Percentiles rank a stretch among this genome's conserved stretches.
Evolutionary conservation across 92 coral and sea anemone species (phyloP).

Genomic region (Heteractis magnifica): DNA sequence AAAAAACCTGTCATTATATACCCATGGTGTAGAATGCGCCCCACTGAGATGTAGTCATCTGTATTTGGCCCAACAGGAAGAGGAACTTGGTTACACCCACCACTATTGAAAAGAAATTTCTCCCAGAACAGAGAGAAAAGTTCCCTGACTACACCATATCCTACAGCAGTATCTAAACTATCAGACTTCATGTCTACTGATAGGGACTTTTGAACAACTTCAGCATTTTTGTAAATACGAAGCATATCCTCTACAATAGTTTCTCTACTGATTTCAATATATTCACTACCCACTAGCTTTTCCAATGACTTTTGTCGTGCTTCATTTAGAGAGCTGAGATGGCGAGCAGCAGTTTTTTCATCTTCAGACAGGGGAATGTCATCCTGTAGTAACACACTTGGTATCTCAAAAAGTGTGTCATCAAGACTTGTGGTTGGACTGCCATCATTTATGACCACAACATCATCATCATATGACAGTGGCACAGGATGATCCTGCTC

Average conservation of each 20-base stretch:
- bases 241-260: not conserved
- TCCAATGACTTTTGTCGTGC: not conserved
- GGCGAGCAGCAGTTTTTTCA: not conserved
- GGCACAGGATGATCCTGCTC: conserved; percentile 7
- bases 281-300: not conserved
- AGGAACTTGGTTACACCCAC: not conserved
- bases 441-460: conserved; percentile 8
- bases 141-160: not conserved
- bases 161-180: not conserved
- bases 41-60: not conserved
- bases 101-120: not conserved
- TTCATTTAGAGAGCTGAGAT: not conserved
- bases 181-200: not conserved
- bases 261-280: not conserved
- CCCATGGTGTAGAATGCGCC: not conserved
- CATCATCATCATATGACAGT: conserved; percentile 12
- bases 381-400: no score
- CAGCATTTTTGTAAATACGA: not conserved
- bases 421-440: not conserved
- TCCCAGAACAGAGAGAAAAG: not conserved
- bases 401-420: no score
- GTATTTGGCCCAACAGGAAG: not conserved
- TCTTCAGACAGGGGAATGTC: not conserved
- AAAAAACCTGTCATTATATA: not conserved
- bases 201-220: not conserved